These are phyloP conservation scores for Lasioglossum marginatum DNA, from an alignment of 2,888 invertebrate species.

Conservation along the genomic window DNA sequence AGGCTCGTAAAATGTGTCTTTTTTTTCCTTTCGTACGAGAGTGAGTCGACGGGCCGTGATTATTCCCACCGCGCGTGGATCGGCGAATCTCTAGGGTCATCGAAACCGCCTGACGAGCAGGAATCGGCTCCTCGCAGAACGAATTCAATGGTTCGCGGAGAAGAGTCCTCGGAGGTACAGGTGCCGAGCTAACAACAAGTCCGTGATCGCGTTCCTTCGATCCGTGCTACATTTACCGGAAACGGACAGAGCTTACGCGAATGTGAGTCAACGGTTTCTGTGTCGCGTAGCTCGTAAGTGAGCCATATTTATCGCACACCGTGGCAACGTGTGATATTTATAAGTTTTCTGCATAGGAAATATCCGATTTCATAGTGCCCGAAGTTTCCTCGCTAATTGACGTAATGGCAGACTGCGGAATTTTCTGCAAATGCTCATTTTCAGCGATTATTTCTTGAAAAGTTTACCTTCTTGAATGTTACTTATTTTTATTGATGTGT, in stretches of 20 bases:
- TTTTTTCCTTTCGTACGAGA: background rate
- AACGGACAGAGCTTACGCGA: background rate
- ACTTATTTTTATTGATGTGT: background rate
- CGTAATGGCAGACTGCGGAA: background rate
- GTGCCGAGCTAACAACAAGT: background rate
- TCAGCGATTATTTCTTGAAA: background rate
- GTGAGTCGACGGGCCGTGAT: slow-evolving; percentile 2
- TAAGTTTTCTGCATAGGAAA: background rate
- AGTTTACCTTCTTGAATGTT: background rate
- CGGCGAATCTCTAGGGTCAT: slow-evolving; percentile 14
- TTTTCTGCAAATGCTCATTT: background rate
- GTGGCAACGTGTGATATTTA: background rate
- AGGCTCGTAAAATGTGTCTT: background rate
- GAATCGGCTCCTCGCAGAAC: background rate
- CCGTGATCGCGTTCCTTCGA: background rate
- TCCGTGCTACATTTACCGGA: background rate
- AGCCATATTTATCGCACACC: background rate
- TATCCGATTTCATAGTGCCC: background rate
- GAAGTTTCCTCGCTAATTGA: background rate
- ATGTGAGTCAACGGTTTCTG: background rate
- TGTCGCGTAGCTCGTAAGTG: background rate
- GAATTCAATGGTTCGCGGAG: background rate
- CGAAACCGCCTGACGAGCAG: background rate
- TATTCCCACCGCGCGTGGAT: background rate
- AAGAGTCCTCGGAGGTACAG: background rate